Percentiles rank a stretch among this genome's conserved stretches.
Evolutionary conservation across 2,888 invertebrate species (phyloP).

Genomic region (Ametastegia equiseti): DNA sequence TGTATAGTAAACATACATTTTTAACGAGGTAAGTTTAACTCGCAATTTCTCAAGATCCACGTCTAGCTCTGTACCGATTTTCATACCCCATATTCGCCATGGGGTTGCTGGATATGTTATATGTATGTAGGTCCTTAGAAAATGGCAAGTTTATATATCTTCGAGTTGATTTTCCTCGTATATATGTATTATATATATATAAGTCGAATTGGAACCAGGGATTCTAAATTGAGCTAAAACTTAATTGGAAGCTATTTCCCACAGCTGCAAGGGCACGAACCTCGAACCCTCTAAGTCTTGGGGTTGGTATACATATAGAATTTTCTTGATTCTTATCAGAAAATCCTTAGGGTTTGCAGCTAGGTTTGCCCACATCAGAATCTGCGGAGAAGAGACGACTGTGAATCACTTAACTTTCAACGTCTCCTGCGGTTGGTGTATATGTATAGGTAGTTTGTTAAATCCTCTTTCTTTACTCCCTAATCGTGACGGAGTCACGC

Average conservation of each 20-base stretch:
- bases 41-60: neutral
- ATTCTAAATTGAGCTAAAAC: constrained; percentile 11
- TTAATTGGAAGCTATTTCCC: constrained; percentile 28
- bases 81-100: too few species aligned
- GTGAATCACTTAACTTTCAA: constrained; percentile 27
- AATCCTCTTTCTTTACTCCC: constrained; percentile 20
- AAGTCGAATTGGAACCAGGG: neutral
- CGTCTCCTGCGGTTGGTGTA: neutral
- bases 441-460: constrained; percentile 20
- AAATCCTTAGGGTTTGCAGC: neutral
- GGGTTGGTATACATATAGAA: too few species aligned
- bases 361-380: too few species aligned
- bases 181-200: neutral
- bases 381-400: neutral
- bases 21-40: constrained; percentile 20
- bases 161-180: neutral
- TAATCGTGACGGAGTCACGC: constrained; percentile 31
- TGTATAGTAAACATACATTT: neutral
- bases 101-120: too few species aligned
- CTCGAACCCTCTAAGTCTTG: neutral
- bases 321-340: too few species aligned
- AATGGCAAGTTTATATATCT: too few species aligned
- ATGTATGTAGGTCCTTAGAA: too few species aligned
- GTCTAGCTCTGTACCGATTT: too few species aligned
- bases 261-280: neutral